phyloP scores from a whole-genome alignment of 2,797 vertebrate species.

The Oreonectes daqikongensis region DNA sequence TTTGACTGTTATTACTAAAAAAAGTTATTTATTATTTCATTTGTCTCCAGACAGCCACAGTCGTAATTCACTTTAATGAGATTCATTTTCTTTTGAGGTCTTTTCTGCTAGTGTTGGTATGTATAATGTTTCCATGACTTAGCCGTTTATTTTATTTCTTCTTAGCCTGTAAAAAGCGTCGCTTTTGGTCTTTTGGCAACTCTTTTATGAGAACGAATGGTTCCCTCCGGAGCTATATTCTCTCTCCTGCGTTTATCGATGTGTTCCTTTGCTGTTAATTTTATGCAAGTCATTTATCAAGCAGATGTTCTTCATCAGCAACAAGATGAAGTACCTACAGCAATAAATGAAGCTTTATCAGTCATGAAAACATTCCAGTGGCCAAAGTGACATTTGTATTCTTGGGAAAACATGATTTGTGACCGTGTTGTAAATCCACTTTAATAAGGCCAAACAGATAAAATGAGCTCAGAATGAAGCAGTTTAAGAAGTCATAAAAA shows the following conservation, averaged over 20 bases:
- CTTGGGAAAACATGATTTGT: conserved; percentile 61
- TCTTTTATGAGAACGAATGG: conserved; percentile 62
- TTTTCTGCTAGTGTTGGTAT: neutral
- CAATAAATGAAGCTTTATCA: conserved; percentile 72
- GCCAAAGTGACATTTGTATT: conserved; percentile 45
- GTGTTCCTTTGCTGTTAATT: conserved; percentile 72
- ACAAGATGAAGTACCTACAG: conserved; percentile 71
- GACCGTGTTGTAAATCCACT: conserved; percentile 62
- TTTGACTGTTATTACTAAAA: neutral
- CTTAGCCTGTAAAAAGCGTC: neutral
- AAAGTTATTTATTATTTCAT: no score
- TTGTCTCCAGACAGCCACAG: neutral
- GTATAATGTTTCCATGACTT: neutral
- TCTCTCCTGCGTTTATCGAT: conserved; percentile 64
- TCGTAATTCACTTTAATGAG: conserved; percentile 54
- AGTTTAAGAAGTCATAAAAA: neutral
- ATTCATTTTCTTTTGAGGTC: neutral
- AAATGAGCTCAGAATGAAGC: conserved; percentile 30
- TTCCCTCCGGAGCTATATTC: conserved; percentile 60
- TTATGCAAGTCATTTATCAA: conserved; percentile 75
- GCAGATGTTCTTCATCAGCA: conserved; percentile 74
- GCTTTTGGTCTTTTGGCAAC: conserved; percentile 28
- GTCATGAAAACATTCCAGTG: conserved; percentile 67
- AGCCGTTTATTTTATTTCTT: neutral
- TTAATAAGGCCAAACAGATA: conserved; percentile 51